Evolutionary conservation across 2,888 invertebrate genomes (phyloP).

Genomic region (Drosophila antonietae): DNA sequence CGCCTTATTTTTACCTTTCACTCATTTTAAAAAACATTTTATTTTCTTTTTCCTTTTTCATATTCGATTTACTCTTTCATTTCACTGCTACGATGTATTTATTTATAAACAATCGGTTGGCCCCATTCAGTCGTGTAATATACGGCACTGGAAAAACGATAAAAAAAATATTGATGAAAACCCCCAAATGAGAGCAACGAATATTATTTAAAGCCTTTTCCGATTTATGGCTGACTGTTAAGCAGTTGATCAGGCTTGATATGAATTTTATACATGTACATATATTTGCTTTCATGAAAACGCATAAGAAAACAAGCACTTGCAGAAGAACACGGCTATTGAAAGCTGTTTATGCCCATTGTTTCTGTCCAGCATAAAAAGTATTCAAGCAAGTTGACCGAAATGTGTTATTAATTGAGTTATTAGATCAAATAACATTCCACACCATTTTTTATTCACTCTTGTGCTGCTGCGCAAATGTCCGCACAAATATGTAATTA

Average conservation of each 20-base stretch:
- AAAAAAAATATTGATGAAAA: constrained; percentile 5
- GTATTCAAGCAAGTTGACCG: not conserved
- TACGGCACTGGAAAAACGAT: constrained; percentile 15
- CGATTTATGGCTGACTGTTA: constrained; percentile 9
- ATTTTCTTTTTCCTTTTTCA: constrained; percentile 23
- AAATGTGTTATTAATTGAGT: constrained; percentile 76
- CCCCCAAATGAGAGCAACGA: constrained; percentile 11
- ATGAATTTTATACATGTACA: not conserved
- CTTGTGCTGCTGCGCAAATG: not conserved
- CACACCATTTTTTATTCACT: constrained; percentile 3
- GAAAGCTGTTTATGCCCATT: not conserved
- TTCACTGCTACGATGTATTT: constrained; percentile 44
- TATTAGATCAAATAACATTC: constrained; percentile 61
- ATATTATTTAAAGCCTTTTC: constrained; percentile 16
- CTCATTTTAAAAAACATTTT: constrained; percentile 48
- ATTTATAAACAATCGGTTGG: constrained; percentile 69
- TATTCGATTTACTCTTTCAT: constrained; percentile 16
- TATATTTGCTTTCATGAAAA: not conserved
- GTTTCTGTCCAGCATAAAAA: not conserved
- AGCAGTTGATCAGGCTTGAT: not conserved
- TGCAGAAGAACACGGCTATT: not conserved
- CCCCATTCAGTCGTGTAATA: constrained; percentile 52
- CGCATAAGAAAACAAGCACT: not conserved
- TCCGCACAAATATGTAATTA: not conserved
- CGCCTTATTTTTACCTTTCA: constrained; percentile 10